phyloP scores from a whole-genome alignment of 2,888 invertebrate species.

The Empis stercorea region DNA sequence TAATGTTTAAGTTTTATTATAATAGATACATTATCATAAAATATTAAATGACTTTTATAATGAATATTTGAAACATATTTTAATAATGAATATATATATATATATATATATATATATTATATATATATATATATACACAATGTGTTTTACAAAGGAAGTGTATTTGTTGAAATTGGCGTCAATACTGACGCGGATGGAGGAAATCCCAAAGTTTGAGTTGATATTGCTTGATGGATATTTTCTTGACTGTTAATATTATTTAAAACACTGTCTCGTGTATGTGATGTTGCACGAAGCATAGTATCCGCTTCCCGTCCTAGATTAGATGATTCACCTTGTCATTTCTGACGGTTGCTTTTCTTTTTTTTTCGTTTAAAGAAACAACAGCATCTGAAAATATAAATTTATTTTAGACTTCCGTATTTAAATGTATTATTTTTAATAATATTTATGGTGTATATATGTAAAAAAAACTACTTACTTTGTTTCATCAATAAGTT shows the following conservation, averaged over 20 bases:
- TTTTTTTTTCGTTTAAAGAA: conserved; percentile 99
- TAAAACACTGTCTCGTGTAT: conserved; percentile 44
- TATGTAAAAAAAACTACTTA: conserved; percentile 44
- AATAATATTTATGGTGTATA: no score
- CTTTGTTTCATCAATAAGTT: conserved; percentile 96
- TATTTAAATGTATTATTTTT: no score
- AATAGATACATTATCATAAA: no score
- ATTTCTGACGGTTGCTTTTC: conserved; percentile 84
- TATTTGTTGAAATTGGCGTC: conserved; percentile 40
- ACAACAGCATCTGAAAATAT: conserved; percentile 78
- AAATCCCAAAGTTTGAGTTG: conserved; percentile 39
- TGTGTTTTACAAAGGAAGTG: conserved; percentile 37
- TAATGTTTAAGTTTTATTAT: no score
- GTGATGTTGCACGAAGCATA: conserved; percentile 47
- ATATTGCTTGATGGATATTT: conserved; percentile 40
- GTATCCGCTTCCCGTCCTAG: conserved; percentile 51
- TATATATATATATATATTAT: no score
- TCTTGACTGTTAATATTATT: conserved; percentile 40
- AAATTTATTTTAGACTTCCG: not conserved
- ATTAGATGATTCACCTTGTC: conserved; percentile 62
- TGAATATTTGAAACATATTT: no score
- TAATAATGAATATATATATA: no score
- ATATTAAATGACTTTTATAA: no score
- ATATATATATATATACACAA: not conserved
- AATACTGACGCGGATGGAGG: conserved; percentile 39